Evolutionary conservation across 2,113 vertebrate genomes (phyloP).

Genomic region (Geococcyx californianus): DNA sequence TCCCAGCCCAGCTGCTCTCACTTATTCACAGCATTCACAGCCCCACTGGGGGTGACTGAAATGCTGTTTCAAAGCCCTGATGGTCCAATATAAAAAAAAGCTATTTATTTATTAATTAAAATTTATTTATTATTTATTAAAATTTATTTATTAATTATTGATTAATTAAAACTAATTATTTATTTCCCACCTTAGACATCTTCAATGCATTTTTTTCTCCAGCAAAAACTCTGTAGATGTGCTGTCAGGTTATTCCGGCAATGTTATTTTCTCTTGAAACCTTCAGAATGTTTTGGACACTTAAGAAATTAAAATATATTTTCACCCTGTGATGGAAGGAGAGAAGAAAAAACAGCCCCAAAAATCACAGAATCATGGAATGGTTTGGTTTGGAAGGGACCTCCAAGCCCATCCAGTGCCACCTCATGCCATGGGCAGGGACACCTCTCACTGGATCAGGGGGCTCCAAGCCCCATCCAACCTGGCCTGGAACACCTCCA

Average conservation of each 20-base stretch:
- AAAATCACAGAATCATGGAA: not conserved
- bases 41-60: not conserved
- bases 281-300: not conserved
- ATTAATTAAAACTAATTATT: too few species aligned
- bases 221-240: not conserved
- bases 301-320: not conserved
- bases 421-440: too few species aligned
- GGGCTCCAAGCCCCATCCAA: too few species aligned
- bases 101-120: too few species aligned
- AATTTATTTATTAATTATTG: too few species aligned
- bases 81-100: not conserved
- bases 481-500: too few species aligned
- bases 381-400: too few species aligned
- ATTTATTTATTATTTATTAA: too few species aligned
- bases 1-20: not conserved
- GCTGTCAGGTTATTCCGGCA: not conserved
- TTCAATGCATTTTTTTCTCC: too few species aligned
- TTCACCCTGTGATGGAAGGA: not conserved
- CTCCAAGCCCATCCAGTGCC: too few species aligned
- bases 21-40: not conserved
- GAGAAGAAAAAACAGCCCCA: not conserved
- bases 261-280: not conserved
- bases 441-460: too few species aligned
- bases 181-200: not conserved
- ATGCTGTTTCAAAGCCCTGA: not conserved